These are phyloP conservation scores for Leucophenga varia DNA, from an alignment of 1,140 invertebrate species.

Conservation along the genomic window DNA sequence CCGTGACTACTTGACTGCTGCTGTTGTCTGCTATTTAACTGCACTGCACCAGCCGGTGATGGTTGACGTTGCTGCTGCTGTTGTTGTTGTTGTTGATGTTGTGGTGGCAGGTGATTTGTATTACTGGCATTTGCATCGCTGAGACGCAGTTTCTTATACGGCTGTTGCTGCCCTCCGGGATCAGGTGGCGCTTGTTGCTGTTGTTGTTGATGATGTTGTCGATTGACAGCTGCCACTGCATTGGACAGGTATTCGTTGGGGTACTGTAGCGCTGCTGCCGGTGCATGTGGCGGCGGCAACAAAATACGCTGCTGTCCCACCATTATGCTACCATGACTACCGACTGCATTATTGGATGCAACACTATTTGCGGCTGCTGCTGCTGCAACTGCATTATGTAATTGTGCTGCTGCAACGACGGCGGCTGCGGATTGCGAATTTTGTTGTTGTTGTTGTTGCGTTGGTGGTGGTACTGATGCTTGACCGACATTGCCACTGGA, in stretches of 20 bases:
- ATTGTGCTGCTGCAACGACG: constrained; percentile 4
- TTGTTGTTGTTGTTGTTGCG: too few relatives aligned
- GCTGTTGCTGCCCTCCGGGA: constrained; percentile 59
- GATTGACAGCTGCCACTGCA: constrained; percentile 26
- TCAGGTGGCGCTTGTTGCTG: constrained; percentile 40
- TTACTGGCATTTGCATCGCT: constrained; percentile 58
- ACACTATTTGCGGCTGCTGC: constrained; percentile 20
- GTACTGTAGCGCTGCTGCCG: constrained; percentile 28
- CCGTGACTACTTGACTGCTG: constrained; percentile 28
- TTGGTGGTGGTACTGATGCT: too few relatives aligned
- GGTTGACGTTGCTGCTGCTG: constrained; percentile 26
- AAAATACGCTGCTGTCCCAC: constrained; percentile 27
- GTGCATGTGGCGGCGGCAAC: constrained; percentile 21
- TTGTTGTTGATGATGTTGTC: constrained; percentile 27
- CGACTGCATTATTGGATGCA: constrained; percentile 13
- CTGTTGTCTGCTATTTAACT: constrained; percentile 21
- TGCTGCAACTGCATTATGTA: constrained; percentile 9
- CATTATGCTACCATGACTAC: constrained; percentile 24
- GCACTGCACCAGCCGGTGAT: constrained; percentile 26
- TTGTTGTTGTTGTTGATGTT: constrained; percentile 24
- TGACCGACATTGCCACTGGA: too few relatives aligned
- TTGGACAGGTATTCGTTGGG: constrained; percentile 43
- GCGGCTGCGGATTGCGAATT: too few relatives aligned
- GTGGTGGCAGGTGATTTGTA: constrained; percentile 54
- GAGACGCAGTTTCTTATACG: constrained; percentile 78